Evolutionary conservation across 2,888 invertebrate genomes (phyloP).

Genomic region (Drosophila multiciliata): DNA sequence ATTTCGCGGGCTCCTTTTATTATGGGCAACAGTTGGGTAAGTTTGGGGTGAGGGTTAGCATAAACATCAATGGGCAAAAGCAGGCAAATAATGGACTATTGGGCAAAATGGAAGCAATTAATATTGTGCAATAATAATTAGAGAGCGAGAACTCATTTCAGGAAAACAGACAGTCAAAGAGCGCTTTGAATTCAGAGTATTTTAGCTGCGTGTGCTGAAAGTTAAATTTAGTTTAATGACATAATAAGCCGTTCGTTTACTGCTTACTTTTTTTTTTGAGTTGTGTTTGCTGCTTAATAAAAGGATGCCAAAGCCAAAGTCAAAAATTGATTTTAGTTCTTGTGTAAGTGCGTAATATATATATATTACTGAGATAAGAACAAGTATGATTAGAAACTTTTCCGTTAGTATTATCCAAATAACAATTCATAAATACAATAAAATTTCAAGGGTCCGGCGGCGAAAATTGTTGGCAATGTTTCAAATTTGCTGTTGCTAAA

Average conservation of each 20-base stretch:
- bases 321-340: neutral
- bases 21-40: conserved; percentile 13
- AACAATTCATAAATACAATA: conserved; percentile 3
- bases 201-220: conserved; percentile 46
- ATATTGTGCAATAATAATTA: conserved; percentile 21
- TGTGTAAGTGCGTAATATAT: neutral
- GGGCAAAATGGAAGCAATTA: conserved; percentile 29
- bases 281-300: conserved; percentile 41
- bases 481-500: conserved; percentile 55
- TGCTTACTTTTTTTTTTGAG: conserved; percentile 47
- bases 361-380: neutral
- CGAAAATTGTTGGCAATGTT: conserved; percentile 62
- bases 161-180: conserved; percentile 10
- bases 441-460: conserved; percentile 70
- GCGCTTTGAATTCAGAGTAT: conserved; percentile 25
- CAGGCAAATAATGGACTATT: conserved; percentile 31
- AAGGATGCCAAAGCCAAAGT: conserved; percentile 25
- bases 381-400: conserved; percentile 8
- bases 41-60: conserved; percentile 10
- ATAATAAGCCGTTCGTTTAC: conserved; percentile 64
- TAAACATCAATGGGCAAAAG: conserved; percentile 26
- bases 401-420: conserved; percentile 7
- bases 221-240: conserved; percentile 77
- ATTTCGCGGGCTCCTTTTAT: conserved; percentile 67
- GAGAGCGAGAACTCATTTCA: conserved; percentile 10